phyloP scores from a whole-genome alignment of 2,888 invertebrate genomes.

The Tillus elongatus region DNA sequence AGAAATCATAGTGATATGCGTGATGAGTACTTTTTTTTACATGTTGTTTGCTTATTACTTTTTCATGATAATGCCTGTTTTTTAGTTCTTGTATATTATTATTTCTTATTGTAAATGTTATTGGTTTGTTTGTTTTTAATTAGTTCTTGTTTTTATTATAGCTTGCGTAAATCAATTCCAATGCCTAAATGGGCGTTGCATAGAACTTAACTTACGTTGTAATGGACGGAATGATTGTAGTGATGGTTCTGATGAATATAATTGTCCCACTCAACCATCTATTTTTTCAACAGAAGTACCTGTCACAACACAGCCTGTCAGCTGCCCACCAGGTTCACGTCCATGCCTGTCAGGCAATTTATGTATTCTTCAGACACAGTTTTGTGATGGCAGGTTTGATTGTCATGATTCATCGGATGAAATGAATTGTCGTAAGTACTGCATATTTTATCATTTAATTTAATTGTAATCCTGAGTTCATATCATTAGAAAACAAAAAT shows the following conservation, averaged over 20 bases:
- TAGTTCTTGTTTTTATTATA: conserved; percentile 33
- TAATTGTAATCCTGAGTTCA: too few species aligned
- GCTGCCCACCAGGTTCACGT: conserved; percentile 40
- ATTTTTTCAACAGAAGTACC: conserved; percentile 22
- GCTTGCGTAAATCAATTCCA: conserved; percentile 61
- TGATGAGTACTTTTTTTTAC: too few species aligned
- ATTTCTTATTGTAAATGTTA: conserved; percentile 13
- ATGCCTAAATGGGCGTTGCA: conserved; percentile 59
- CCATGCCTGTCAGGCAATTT: conserved; percentile 42
- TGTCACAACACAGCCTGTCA: conserved; percentile 18
- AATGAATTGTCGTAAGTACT: conserved; percentile 42
- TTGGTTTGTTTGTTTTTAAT: conserved; percentile 17
- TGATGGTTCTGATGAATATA: conserved; percentile 49
- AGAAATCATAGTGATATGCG: too few species aligned
- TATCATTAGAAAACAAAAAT: too few species aligned
- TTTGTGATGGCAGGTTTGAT: conserved; percentile 57
- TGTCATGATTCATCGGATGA: conserved; percentile 70
- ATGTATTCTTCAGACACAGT: conserved; percentile 40
- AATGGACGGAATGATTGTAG: conserved; percentile 45
- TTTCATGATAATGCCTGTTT: too few species aligned
- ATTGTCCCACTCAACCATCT: conserved; percentile 45
- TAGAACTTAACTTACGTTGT: conserved; percentile 38
- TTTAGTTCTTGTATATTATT: too few species aligned
- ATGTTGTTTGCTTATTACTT: too few species aligned
- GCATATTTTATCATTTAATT: neutral